Conservation (phyloP, 1,140 invertebrate species). For the Drosophila bifasciata region DNA sequence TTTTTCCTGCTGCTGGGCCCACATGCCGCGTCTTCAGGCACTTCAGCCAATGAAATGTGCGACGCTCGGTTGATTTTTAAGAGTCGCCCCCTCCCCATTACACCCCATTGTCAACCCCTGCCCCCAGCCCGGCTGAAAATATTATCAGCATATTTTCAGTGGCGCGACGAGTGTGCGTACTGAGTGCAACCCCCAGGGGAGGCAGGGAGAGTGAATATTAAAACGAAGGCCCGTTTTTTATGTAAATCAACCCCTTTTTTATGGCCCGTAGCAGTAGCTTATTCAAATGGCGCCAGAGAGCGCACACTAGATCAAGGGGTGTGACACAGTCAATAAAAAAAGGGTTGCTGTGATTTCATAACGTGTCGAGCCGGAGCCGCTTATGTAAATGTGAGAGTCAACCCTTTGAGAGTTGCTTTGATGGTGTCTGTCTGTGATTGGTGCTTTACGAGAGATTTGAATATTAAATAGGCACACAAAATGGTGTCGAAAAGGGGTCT, state of each 20-base stretch:
- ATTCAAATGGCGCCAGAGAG: constrained; percentile 59
- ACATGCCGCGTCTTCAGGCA: constrained; percentile 51
- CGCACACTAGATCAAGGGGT: constrained; percentile 10
- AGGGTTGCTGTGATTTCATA: constrained; percentile 75
- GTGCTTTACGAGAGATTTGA: constrained; percentile 42
- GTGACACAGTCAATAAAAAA: constrained; percentile 68
- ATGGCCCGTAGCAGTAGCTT: constrained; percentile 52
- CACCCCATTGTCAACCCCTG: too few relatives aligned
- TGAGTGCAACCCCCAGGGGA: constrained; percentile 45
- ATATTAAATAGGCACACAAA: constrained; percentile 51
- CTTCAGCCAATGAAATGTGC: constrained; percentile 66
- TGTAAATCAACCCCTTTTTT: constrained; percentile 79
- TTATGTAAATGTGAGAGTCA: constrained; percentile 71
- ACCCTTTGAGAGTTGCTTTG: constrained; percentile 59
- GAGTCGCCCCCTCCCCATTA: constrained; percentile 32
- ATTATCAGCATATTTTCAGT: constrained; percentile 55
- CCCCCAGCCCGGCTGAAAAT: constrained; percentile 20
- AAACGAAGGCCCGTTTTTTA: constrained; percentile 71
- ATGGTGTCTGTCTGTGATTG: constrained; percentile 46
- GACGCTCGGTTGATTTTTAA: constrained; percentile 61
- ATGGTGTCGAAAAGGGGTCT: too few relatives aligned
- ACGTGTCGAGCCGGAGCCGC: constrained; percentile 14
- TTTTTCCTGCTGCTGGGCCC: constrained; percentile 10
- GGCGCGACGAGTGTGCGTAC: constrained; percentile 54
- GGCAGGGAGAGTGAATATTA: constrained; percentile 70